These are phyloP conservation scores for Argyresthia albistria DNA, from an alignment of 2,888 invertebrate genomes.

Conservation along the genomic window DNA sequence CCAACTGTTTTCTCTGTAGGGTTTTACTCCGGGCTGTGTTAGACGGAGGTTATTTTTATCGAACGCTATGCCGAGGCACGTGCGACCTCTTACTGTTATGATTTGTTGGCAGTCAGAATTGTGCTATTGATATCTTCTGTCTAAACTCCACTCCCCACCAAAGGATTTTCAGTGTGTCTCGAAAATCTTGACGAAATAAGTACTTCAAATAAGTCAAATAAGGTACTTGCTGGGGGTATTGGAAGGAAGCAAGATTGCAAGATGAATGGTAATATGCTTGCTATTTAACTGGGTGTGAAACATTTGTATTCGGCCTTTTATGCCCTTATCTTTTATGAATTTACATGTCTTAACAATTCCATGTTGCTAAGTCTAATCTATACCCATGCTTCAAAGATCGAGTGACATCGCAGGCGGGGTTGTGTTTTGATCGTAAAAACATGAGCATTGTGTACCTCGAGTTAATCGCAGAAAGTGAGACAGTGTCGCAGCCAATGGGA, in stretches of 20 bases:
- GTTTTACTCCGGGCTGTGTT: not conserved
- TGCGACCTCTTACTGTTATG: constrained; percentile 35
- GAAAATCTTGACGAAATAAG: too few species aligned
- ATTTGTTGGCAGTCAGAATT: constrained; percentile 25
- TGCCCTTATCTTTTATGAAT: not conserved
- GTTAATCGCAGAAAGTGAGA: too few species aligned
- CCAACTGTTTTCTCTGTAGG: not conserved
- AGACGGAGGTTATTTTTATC: constrained; percentile 45
- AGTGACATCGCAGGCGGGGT: too few species aligned
- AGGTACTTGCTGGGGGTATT: not conserved
- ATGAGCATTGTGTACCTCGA: too few species aligned
- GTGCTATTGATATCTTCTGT: constrained; percentile 3
- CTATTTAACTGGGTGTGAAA: not conserved
- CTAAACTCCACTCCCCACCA: not conserved
- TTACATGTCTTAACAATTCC: too few species aligned
- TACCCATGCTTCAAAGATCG: too few species aligned
- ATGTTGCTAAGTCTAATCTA: too few species aligned
- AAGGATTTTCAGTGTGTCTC: too few species aligned
- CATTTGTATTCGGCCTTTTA: not conserved
- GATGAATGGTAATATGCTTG: not conserved
- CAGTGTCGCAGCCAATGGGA: too few species aligned
- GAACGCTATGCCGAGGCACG: constrained; percentile 49
- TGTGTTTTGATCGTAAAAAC: too few species aligned
- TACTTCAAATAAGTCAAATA: too few species aligned
- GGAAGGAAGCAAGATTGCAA: not conserved